Evolutionary conservation across 2,797 vertebrate species (phyloP).

Genomic region (Poecilia velifera): DNA sequence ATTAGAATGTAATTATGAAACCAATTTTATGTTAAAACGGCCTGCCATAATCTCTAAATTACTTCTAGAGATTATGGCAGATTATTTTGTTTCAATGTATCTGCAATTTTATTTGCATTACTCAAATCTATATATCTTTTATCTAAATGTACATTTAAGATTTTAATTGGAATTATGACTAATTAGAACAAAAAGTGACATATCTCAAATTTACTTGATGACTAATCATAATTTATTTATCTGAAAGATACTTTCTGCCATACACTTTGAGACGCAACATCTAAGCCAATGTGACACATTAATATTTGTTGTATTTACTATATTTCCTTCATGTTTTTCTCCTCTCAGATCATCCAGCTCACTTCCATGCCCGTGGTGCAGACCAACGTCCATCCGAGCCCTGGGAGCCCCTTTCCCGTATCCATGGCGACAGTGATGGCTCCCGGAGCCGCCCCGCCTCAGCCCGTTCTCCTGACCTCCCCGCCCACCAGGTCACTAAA

Average conservation of each 20-base stretch:
- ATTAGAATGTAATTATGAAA: too few relatives aligned
- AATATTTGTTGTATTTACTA: neutral
- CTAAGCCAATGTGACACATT: neutral
- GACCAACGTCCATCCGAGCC: conserved; percentile 72
- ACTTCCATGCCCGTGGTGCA: conserved; percentile 89
- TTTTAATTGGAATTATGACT: too few relatives aligned
- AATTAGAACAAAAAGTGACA: too few relatives aligned
- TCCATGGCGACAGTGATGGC: conserved; percentile 85
- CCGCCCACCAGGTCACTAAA: conserved; percentile 86
- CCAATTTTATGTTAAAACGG: too few relatives aligned
- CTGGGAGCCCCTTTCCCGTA: conserved; percentile 84
- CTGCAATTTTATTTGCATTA: too few relatives aligned
- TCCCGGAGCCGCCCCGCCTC: conserved; percentile 81
- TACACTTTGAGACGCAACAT: neutral
- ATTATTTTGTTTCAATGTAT: too few relatives aligned
- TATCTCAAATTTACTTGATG: too few relatives aligned
- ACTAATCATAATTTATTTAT: too few relatives aligned
- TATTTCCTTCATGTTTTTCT: neutral
- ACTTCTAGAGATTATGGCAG: too few relatives aligned
- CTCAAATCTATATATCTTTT: too few relatives aligned
- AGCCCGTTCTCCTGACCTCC: conserved; percentile 89
- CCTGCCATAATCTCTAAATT: too few relatives aligned
- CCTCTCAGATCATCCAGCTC: conserved; percentile 88
- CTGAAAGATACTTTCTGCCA: neutral
- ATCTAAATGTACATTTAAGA: too few relatives aligned